Conservation (phyloP, 2,797 vertebrate species). For the Sebastes vulpes region DNA sequence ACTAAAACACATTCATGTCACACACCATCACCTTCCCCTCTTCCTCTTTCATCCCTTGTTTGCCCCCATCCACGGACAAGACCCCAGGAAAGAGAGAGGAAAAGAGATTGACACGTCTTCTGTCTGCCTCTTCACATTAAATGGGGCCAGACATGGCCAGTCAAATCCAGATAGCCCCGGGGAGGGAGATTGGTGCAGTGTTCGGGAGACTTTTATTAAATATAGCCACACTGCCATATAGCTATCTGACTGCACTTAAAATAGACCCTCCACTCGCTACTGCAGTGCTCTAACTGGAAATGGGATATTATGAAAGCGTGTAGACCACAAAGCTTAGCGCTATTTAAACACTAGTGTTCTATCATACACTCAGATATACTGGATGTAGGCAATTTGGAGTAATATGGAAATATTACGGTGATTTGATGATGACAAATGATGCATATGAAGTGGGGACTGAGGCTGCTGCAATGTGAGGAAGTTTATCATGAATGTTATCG, state of each 20-base stretch:
- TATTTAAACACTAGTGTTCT: constrained; percentile 61
- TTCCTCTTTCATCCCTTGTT: constrained; percentile 4
- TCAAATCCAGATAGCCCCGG: constrained; percentile 72
- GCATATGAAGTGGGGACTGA: not conserved
- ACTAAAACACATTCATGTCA: constrained; percentile 29
- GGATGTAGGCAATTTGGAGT: constrained; percentile 34
- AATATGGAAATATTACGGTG: constrained; percentile 10
- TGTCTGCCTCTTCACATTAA: constrained; percentile 77
- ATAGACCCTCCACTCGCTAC: constrained; percentile 64
- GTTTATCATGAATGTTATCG: constrained; percentile 4
- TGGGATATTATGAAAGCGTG: constrained; percentile 64
- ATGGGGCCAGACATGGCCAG: constrained; percentile 74
- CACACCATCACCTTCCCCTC: constrained; percentile 1
- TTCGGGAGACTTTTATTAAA: constrained; percentile 79
- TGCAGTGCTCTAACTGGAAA: constrained; percentile 72
- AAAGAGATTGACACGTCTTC: constrained; percentile 68
- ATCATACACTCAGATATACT: constrained; percentile 30
- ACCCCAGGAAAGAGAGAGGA: constrained; percentile 40
- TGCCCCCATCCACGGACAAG: constrained; percentile 25
- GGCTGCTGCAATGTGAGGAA: not conserved
- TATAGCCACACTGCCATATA: constrained; percentile 75
- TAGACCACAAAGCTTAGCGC: constrained; percentile 45
- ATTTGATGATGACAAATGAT: constrained; percentile 28
- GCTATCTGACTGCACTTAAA: constrained; percentile 78
- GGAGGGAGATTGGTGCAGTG: constrained; percentile 69